Base-by-base conservation (phyloP, 2,888 invertebrate species). In the Hemicrepidius hirtus region DNA sequence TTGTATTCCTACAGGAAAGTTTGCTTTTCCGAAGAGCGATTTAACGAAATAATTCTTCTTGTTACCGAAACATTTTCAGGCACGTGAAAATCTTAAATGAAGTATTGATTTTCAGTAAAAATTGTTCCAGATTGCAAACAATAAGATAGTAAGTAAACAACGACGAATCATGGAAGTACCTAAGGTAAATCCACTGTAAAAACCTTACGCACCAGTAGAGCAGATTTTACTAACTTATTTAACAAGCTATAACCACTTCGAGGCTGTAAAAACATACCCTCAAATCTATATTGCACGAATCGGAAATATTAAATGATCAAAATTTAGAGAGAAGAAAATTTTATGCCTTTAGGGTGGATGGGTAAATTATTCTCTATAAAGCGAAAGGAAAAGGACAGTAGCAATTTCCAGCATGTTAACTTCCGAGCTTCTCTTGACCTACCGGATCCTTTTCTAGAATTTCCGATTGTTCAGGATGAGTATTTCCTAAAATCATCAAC, bases 341-440 rank as follows among this genome's bases (percentile, higher is more conserved):
- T 49, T 20, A 20, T 49, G 49, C 9, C 49, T 9, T 21, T 24
- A 5, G 12, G n/a, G 24, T 18, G 44, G 44, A 18, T 44, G 18
- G 6, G 44, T 3, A 32, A 32, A 32, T 32, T 32, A 53, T 53
- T 50, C 24, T 20, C 24, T 13, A 53, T 53, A 53, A 53, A 53
- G 53, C 3, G n/a, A 28, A 13, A 7, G n/a, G 28, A n/a, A 53
- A 53, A 16, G 21, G 12, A 28, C 12, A n/a, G 16, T 53, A 28
- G 32, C 24, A 32, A 53, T 53, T 44, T 44, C 16, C 18, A 28
- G 13, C 12, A 28, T 21, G 53, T 53, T n/a, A 53, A 53, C 53
- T 53, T 53, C 24, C 28, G 28, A 10, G 10, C 20, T 18, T 5
- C 32, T 59, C 59, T 59, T 59, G 59, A 37, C 59, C n/a, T 13